phyloP scores from a whole-genome alignment of 2,888 invertebrate genomes.

The Athetis lepigone region DNA sequence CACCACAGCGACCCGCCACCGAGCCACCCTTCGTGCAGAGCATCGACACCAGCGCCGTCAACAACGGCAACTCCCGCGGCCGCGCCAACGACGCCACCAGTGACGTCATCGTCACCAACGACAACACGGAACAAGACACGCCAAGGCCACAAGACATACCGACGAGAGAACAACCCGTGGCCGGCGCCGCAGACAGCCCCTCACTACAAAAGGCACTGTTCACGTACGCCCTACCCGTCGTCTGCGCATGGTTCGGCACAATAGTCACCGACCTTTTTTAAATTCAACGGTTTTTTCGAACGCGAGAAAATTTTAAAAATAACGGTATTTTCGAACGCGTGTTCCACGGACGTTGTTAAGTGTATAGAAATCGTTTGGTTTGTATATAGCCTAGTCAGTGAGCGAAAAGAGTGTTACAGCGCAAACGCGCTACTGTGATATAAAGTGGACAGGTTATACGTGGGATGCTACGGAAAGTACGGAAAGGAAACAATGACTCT shows the following conservation, averaged over 20 bases:
- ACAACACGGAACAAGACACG: slow-evolving; percentile 70
- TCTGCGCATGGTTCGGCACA: slow-evolving; percentile 96
- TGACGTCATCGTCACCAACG: slow-evolving; percentile 6
- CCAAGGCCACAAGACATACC: slow-evolving; percentile 91
- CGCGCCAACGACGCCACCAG: slow-evolving; percentile 39
- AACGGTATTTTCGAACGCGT: slow-evolving; percentile 6
- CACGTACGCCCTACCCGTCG: slow-evolving; percentile 95
- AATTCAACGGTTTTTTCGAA: slow-evolving; percentile 68
- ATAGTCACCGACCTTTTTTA: slow-evolving; percentile 96
- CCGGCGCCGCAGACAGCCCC: slow-evolving; percentile 91
- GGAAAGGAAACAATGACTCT: slow-evolving; percentile 65
- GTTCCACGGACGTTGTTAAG: slow-evolving; percentile 37
- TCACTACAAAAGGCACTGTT: slow-evolving; percentile 92
- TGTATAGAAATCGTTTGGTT: slow-evolving; percentile 62
- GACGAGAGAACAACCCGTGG: slow-evolving; percentile 94
- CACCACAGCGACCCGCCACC: slow-evolving; percentile 63
- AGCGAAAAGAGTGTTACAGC: slow-evolving; percentile 66
- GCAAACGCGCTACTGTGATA: slow-evolving; percentile 83
- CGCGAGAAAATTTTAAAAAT: too few relatives aligned
- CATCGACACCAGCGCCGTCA: slow-evolving; percentile 72
- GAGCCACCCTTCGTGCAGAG: slow-evolving; percentile 75
- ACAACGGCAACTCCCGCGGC: slow-evolving; percentile 74
- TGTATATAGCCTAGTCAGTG: slow-evolving; percentile 83
- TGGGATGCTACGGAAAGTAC: slow-evolving; percentile 41
- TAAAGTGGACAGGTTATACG: slow-evolving; percentile 59